Evolutionary conservation across 2,888 invertebrate genomes (phyloP).

Genomic region (Oegoconia quadripuncta): DNA sequence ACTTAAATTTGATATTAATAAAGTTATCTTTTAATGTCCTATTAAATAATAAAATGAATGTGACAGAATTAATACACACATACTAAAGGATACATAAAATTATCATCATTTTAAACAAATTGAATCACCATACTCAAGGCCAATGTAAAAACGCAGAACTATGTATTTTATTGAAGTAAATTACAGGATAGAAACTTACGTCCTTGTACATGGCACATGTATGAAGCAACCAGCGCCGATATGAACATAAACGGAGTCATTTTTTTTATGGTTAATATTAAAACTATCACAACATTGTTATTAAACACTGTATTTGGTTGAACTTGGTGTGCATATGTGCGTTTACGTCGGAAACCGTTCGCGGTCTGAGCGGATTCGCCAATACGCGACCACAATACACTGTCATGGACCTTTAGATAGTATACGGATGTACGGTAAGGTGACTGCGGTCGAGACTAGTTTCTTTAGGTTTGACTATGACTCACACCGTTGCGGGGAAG

Average conservation of each 20-base stretch:
- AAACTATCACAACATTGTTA: constrained; percentile 3
- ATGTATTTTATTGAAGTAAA: not conserved
- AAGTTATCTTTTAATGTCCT: no score
- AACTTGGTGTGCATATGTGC: constrained; percentile 3
- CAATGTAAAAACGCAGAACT: not conserved
- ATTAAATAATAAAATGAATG: no score
- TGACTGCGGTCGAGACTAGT: no score
- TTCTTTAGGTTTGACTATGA: no score
- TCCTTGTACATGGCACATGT: constrained; percentile 23
- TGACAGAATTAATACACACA: no score
- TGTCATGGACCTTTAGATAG: no score
- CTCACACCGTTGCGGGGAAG: no score
- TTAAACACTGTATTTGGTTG: not conserved
- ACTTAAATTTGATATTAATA: no score
- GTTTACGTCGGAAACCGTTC: not conserved
- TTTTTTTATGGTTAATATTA: constrained; percentile 2
- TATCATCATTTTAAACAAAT: no score
- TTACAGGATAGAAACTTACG: constrained; percentile 22
- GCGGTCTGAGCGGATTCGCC: not conserved
- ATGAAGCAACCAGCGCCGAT: constrained; percentile 16
- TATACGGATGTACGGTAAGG: no score
- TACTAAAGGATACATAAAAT: no score
- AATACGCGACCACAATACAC: no score
- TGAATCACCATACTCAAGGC: not conserved
- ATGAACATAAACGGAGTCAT: constrained; percentile 16